Evolutionary conservation across 2,113 vertebrate genomes (phyloP), one percentile per base, ranked within the genome.

Genomic region (Lonchura striata): DNA sequence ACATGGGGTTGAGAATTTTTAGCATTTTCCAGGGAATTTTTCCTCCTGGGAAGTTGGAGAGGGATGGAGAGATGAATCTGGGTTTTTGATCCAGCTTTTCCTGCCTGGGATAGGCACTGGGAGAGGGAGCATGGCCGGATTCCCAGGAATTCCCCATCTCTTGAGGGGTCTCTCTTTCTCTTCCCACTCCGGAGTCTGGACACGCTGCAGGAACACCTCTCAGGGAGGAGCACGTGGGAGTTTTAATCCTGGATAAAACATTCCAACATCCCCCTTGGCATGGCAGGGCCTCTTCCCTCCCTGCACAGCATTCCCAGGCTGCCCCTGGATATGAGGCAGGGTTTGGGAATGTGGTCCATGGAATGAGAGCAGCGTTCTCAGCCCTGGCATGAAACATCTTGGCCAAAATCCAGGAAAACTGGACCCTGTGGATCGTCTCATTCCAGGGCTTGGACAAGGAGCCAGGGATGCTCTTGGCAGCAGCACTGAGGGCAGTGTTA

Each of bases 181-280:
- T 35, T 92, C 31, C 52, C 17, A 3, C 4, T 47, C 24, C 0
- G 1, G 9, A 44, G 5, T n/a, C 53, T 20, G 16, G 31, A 59
- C 21, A 11, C 7, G 1, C 33, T 30, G 13, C 52, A 41, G 25
- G 83, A 82, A 19, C 6, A 2, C 0, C 2, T 47, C 23, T 13
- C 31, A 13, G 11, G 41, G 60, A 69, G 41, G 12, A 66, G 9
- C 14, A 46, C 0, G 0, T 12, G n/a, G n/a, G 19, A 87, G 7
- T 3, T 69, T 54, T 46, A 13, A 20, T 72, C 59, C n/a, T 24
- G 8, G 47, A 10, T 53, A 46, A 75, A 75, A 60, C 16, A 41
- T 31, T 71, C 24, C 72, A 71, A 1, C 7, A 13, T 23, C 35
- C 15, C 39, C 13, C 41, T 37, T 8, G 15, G 27, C 33, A 1